Conservation (phyloP, 2,113 vertebrate genomes). For the Gorsachius goisagi region DNA sequence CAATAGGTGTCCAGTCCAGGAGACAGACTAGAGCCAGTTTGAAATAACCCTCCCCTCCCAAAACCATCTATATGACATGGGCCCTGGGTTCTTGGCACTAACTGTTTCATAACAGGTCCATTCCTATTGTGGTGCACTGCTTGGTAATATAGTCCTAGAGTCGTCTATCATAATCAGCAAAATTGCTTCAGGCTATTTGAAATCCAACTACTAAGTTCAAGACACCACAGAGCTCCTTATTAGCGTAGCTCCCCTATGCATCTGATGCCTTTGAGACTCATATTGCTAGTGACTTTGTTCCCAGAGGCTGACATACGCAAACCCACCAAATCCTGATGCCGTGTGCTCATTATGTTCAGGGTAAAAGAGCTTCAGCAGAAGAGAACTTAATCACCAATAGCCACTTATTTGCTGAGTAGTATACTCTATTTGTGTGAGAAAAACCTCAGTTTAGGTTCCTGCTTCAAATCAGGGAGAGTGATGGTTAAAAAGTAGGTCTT, state of each 20-base stretch:
- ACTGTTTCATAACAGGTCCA: background rate
- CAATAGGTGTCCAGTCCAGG: background rate
- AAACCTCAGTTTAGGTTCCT: accelerated
- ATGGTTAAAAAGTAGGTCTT: background rate
- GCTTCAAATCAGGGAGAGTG: background rate
- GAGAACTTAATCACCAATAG: background rate
- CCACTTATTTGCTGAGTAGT: background rate
- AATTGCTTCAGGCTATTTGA: background rate
- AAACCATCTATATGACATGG: accelerated
- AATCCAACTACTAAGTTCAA: background rate
- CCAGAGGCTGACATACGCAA: background rate
- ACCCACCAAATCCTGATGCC: background rate
- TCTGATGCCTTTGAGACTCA: background rate
- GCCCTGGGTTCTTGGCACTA: background rate
- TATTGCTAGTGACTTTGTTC: background rate
- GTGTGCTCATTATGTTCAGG: background rate
- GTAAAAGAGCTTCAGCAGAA: background rate
- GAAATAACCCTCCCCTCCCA: background rate
- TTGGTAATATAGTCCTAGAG: background rate
- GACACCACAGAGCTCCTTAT: background rate
- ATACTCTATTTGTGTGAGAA: background rate
- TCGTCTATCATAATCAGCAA: background rate
- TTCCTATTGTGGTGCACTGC: background rate
- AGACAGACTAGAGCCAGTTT: background rate
- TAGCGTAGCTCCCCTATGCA: background rate